Evolutionary conservation across 2,113 vertebrate genomes (phyloP), one percentile per base, ranked within the genome.

Genomic region (Theristicus caerulescens): DNA sequence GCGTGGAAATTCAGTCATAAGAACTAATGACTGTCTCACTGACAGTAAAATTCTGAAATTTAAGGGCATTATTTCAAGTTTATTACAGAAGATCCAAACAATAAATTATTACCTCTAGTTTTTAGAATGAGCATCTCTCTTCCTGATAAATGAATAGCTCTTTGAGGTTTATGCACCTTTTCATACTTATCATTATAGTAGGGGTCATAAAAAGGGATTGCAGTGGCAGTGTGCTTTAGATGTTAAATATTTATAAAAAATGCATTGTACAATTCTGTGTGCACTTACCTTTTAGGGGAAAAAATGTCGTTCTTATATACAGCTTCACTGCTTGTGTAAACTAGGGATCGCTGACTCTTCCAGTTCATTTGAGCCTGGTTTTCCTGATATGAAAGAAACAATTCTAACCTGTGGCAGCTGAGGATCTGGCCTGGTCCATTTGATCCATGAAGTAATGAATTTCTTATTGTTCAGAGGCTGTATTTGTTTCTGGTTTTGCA

Each of bases 81-180:
- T 97, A 97, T 97, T 97, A 88, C 74, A 74, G 88, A 96, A 86
- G 83, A 97, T 83, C 93, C 83, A 97, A 97, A 96, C 90, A 97
- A 95, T 97, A 94, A 97, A 97, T 96, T 91, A 97, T 80, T 83
- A 78, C 29, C 55, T 76, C 73, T 78, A 90, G 86, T 95, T 97
- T 97, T 96, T 40, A 91, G 88, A 96, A 93, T 82, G 78, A 87
- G 57, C 91, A 88, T 78, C 69, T 88, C 85, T 98, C 88, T 95
- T 89, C 73, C 66, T 97, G 96, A 97, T 91, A 96, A 96, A 97
- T 97, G 89, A 97, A 91, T 70, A 93, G 90, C 89, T 94, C 95
- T 97, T 96, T 94, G 94, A 96, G 58, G 94, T 97, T 96, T 98
- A 97, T 97, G 95, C 96, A 94, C 84, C 95, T 98, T 97, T 97